Base-by-base conservation (phyloP, 2,797 vertebrate species). In the Scolopax bukidnonensis region DNA sequence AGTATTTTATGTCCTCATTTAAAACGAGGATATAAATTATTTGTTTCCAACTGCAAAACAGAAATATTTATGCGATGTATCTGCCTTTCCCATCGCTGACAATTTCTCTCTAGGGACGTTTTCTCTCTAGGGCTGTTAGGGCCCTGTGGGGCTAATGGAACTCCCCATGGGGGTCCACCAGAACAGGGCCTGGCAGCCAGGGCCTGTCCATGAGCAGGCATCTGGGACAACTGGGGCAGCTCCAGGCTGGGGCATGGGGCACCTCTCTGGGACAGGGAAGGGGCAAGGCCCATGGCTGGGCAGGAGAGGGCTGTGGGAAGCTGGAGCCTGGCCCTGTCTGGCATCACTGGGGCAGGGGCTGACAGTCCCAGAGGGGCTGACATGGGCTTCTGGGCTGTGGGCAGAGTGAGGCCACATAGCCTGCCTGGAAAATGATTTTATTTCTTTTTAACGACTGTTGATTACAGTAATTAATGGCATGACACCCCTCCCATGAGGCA, bases 181-280 rank as follows among this genome's bases (percentile, higher is more conserved):
- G 30, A 30, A 41, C 36, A 54, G 28, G 19, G 36, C 10, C 50
- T 8, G 7, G 32, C 38, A 47, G 38, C 41, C 18, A 11, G n/a
- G 40, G 30, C 41, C 17, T 21, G 33, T 68, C 32, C n/a, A 71
- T 59, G 38, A 68, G 48, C 38, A 23, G 18, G 20, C 50, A 60
- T 30, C 15, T 0, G 4, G 41, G 41, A 24, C 19, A 68, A 53
- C 6, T 0, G 0, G 30, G 17, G 17, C 33, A 71, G 30, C 4
- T 16, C 19, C 3, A 4, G 11, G 32, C 38, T 16, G 0, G 5
- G 41, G 5, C 9, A 12, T 5, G 2, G 7, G 47, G 4, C 32
- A 32, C 7, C 6, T 59, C 5, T 13, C 21, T 40, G 64, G 45
- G 64, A 33, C 12, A 16, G 30, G 41, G 41, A 32, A 21, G 8